Conservation (phyloP, 2,797 vertebrate species). For the Poecilia gillii region DNA sequence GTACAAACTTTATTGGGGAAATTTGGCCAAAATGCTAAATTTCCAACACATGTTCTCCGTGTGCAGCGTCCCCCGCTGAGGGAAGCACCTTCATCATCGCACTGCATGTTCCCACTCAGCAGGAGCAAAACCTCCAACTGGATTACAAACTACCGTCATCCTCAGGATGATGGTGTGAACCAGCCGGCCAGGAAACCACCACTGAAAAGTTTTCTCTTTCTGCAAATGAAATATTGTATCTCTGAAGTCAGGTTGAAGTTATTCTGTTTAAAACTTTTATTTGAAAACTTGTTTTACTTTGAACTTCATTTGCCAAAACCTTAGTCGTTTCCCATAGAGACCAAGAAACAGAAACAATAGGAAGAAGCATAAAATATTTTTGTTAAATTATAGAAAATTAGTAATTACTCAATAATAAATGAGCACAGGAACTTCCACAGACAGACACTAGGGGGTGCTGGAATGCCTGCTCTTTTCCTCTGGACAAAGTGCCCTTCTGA, state of each 20-base stretch:
- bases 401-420: neutral
- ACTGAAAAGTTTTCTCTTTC: neutral
- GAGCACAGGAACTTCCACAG: neutral
- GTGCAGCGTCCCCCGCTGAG: neutral
- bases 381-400: neutral
- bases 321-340: neutral
- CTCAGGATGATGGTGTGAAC: neutral
- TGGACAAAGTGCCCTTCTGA: conserved; percentile 1
- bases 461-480: neutral
- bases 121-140: neutral
- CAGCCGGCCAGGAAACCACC: neutral
- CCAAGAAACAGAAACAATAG: neutral
- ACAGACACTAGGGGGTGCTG: neutral
- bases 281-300: neutral
- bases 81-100: neutral
- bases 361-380: neutral
- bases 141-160: neutral
- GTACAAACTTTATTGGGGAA: neutral
- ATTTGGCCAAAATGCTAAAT: neutral
- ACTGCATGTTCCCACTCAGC: neutral
- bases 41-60: neutral
- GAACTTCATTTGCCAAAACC: neutral
- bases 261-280: neutral
- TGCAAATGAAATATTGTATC: neutral
- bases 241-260: neutral